Base-by-base conservation (phyloP, 1,140 invertebrate species). In the Anoplolepis gracilipes region DNA sequence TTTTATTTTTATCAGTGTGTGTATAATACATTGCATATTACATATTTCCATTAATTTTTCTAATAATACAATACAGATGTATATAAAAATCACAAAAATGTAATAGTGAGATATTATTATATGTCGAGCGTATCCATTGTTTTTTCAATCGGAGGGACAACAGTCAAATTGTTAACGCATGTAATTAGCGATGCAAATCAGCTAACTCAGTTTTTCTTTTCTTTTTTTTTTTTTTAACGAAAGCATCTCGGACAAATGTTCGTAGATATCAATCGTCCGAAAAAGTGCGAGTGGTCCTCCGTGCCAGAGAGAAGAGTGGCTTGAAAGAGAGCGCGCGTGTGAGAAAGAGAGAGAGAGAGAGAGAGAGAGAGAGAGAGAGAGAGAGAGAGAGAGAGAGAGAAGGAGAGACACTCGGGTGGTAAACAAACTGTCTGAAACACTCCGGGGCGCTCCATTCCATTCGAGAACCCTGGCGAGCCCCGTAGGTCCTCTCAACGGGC, bases 341-440 rank as follows among this genome's bases (percentile, higher is more conserved):
- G 59, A 11, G 42, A 53, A n/a, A n/a, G 25, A 57, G 42, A 46
- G 22, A 46, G 67, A 61, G 28, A 36, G 11, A 53, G n/a, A 70
- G 81, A 85, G 65, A 19, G 62, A 61, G 42, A 30, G 53, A 55
- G n/a, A 72, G 78, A 61, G 46, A 65, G 59, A 69, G 49, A 59
- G 76, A 22, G n/a, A n/a, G n/a, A n/a, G n/a, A n/a, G n/a, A n/a
- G n/a, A n/a, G n/a, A n/a, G n/a, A 70, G 73, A 70, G 65, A 82
- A 6, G 33, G 62, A 86, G 86, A 90, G 82, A 91, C 90, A 90
- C 91, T 92, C 87, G 88, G 89, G 85, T 90, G 90, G 92, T 92
- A 94, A 95, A 95, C 93, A 94, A 94, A 94, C 93, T 94, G 94
- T 94, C 94, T 92, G 92, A 93, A 94, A 93, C 94, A 94, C 93